Conservation (phyloP, 1,140 invertebrate genomes). For the Nephotettix cincticeps region DNA sequence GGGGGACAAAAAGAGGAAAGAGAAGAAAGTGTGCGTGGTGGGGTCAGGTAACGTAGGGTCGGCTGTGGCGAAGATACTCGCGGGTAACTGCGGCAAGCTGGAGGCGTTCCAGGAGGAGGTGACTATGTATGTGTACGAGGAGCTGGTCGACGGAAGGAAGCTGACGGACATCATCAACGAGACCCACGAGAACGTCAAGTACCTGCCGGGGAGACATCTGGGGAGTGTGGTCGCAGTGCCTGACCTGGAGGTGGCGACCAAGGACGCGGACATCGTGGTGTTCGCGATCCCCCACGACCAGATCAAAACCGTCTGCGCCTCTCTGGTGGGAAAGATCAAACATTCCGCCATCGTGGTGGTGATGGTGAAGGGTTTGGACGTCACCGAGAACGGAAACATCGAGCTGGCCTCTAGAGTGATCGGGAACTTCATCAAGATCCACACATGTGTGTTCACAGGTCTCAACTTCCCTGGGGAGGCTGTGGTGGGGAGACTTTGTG, state of each 20-base stretch:
- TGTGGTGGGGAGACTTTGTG: background rate
- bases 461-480: background rate
- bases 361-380: background rate
- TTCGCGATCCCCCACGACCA: background rate
- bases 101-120: slow-evolving; percentile 63
- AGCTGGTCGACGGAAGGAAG: slow-evolving; percentile 69
- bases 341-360: background rate
- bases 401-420: background rate
- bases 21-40: slow-evolving; percentile 57
- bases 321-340: background rate
- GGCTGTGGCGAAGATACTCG: slow-evolving; percentile 76
- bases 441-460: background rate
- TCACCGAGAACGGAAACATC: background rate
- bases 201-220: slow-evolving; percentile 70
- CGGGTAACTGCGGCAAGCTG: slow-evolving; percentile 61
- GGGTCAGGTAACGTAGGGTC: slow-evolving; percentile 78
- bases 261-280: background rate
- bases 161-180: slow-evolving; percentile 78
- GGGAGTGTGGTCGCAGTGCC: slow-evolving; percentile 50
- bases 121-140: slow-evolving; percentile 78
- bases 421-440: background rate
- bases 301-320: background rate
- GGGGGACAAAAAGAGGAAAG: too few species aligned
- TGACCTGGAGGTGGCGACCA: background rate
- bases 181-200: slow-evolving; percentile 78